These are phyloP conservation scores for Apis cerana DNA, from an alignment of 1,140 invertebrate species.

Conservation along the genomic window DNA sequence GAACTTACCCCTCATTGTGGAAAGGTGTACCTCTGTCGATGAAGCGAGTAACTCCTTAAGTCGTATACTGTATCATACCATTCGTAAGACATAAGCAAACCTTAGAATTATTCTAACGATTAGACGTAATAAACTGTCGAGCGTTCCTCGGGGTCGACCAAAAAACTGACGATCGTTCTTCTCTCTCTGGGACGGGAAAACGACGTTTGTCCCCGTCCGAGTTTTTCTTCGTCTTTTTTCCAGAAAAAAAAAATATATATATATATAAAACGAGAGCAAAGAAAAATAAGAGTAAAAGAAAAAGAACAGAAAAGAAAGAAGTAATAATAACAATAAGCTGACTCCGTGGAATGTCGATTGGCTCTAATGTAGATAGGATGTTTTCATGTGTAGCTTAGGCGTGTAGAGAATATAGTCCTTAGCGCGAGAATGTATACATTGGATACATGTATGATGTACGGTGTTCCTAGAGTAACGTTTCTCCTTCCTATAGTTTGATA, in stretches of 20 bases:
- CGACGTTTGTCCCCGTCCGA: constrained; percentile 30
- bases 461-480: too few species aligned
- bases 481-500: too few species aligned
- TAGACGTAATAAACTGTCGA: constrained; percentile 58
- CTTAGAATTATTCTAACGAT: constrained; percentile 71
- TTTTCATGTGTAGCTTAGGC: constrained; percentile 81
- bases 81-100: constrained; percentile 74
- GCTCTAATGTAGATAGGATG: constrained; percentile 80
- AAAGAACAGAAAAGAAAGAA: not conserved
- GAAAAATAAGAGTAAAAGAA: not conserved
- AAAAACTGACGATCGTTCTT: constrained; percentile 12
- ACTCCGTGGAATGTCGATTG: constrained; percentile 47
- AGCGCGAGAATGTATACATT: constrained; percentile 64
- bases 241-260: not conserved
- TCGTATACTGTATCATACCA: constrained; percentile 78
- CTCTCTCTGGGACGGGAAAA: constrained; percentile 25
- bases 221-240: constrained; percentile 8
- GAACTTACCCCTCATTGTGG: constrained; percentile 30
- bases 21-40: constrained; percentile 68
- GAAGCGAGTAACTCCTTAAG: constrained; percentile 74
- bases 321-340: constrained; percentile 1
- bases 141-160: constrained; percentile 43
- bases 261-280: not conserved
- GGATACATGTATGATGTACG: not conserved
- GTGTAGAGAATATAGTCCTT: constrained; percentile 78